Base-by-base conservation (phyloP, 2,113 vertebrate species). In the Tautogolabrus adspersus region DNA sequence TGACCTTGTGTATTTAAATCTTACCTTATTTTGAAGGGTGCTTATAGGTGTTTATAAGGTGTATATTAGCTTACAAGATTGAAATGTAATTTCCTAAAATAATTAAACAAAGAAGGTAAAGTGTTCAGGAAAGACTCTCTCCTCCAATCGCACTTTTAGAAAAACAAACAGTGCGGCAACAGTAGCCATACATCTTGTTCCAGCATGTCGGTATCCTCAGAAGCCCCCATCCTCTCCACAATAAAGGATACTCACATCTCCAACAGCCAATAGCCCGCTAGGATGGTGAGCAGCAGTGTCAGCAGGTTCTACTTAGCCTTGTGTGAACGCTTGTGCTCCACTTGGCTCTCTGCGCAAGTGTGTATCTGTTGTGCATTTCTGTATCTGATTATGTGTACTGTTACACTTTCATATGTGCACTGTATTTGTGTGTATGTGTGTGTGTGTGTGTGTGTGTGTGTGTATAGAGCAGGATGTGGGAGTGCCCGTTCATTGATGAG, bases 401-500 rank as follows among this genome's bases (percentile, higher is more conserved):
- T 49, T 51, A 22, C 8, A 6, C 54, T 37, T n/a, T 54, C 15
- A 19, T 30, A 38, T 18, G 34, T 59, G 38, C 22, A 21, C 38
- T 70, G 8, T 26, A 19, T 18, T 51, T n/a, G 66, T 55, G 22
- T 51, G 70, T 63, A n/a, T 46, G 60, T 60, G 70, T 61, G 51
- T 26, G 70, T 60, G 40, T 52, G 61, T 60, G 70, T 65, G 70
- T 60, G 40, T 52, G 51, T 26, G 70, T 60, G 40, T 52, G 61
- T 60, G 70, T 65, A 44, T 22, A 18, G 8, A 26, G 67, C 68
- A 86, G 81, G 78, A 79, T 83, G 72, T 82, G 81, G 76, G 66
- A 89, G 86, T 82, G 75, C 56, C 69, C 21, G 58, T 72, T 75
- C 78, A 91, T 87, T 87, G 86, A 91, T 84, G 82, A 89, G 80